These are phyloP conservation scores for Myripristis jacobus DNA, from an alignment of 2,797 vertebrate genomes.

Conservation along the genomic window DNA sequence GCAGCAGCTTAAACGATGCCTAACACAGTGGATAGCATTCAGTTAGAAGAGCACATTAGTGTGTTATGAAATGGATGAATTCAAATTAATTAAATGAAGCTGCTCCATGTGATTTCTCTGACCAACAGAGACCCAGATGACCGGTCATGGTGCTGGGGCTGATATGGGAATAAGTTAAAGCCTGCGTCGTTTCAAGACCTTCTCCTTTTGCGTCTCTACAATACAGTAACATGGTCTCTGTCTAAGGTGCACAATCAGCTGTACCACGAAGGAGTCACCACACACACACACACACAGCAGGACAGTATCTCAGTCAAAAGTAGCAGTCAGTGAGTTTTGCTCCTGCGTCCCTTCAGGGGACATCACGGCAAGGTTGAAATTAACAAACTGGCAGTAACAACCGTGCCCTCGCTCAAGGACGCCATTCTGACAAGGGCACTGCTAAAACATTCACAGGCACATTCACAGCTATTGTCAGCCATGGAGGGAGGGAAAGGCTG, in stretches of 20 bases:
- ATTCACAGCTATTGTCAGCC: constrained; percentile 65
- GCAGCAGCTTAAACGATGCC: not conserved
- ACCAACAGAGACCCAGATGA: not conserved
- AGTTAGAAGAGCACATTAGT: not conserved
- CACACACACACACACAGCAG: constrained; percentile 16
- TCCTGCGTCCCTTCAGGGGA: constrained; percentile 71
- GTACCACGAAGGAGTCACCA: constrained; percentile 27
- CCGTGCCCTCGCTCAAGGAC: constrained; percentile 77
- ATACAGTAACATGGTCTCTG: constrained; percentile 9
- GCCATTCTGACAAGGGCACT: constrained; percentile 77
- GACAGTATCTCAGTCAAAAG: constrained; percentile 66
- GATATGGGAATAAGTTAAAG: not conserved
- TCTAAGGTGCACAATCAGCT: constrained; percentile 46
- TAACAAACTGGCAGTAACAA: constrained; percentile 79
- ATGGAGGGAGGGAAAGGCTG: constrained; percentile 70
- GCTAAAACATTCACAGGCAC: constrained; percentile 72
- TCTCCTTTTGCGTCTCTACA: constrained; percentile 61
- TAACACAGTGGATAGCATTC: not conserved
- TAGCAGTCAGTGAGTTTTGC: constrained; percentile 74
- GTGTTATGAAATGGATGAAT: not conserved
- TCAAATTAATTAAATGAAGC: constrained; percentile 10
- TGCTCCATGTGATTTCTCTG: not conserved
- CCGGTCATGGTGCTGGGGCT: not conserved
- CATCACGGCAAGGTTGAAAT: constrained; percentile 76
- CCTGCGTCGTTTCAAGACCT: constrained; percentile 11